These are phyloP conservation scores for Artemia sp. DNA, from an alignment of 2,888 invertebrate species.

Conservation along the genomic window DNA sequence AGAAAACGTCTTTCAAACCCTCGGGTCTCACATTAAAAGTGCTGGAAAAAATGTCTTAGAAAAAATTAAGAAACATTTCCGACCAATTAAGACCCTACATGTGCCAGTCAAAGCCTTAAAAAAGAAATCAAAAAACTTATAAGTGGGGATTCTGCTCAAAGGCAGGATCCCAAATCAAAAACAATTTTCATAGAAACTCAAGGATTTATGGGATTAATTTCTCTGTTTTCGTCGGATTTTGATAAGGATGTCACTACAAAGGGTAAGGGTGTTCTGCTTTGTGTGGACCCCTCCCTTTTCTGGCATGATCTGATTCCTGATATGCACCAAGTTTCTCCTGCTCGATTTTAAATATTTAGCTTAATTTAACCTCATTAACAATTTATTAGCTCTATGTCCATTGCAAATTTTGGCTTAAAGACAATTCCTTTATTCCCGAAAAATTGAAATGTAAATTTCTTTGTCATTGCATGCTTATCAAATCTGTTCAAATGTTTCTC, in stretches of 20 bases:
- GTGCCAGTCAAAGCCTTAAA: not conserved
- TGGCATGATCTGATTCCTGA: not conserved
- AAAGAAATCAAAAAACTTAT: conserved; percentile 8
- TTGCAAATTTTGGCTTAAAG: too few species aligned
- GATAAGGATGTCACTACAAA: not conserved
- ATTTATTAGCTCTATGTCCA: too few species aligned
- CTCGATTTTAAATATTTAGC: not conserved
- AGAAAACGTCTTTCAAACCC: not conserved
- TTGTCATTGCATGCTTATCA: too few species aligned
- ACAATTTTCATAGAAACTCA: not conserved
- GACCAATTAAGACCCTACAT: not conserved
- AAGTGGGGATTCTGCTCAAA: not conserved
- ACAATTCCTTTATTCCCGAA: too few species aligned
- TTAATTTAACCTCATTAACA: too few species aligned
- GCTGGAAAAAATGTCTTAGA: not conserved
- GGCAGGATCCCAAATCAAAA: not conserved
- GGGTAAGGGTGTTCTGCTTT: conserved; percentile 14
- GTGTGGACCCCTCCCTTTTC: conserved; percentile 8
- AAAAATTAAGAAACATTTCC: conserved; percentile 2
- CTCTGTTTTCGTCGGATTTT: not conserved
- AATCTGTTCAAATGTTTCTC: too few species aligned
- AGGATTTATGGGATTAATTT: not conserved
- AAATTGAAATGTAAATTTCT: too few species aligned
- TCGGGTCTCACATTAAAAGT: not conserved
- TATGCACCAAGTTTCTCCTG: conserved; percentile 14